These are phyloP conservation scores for Ladona fulva DNA, from an alignment of 1,140 invertebrate genomes.

Conservation along the genomic window DNA sequence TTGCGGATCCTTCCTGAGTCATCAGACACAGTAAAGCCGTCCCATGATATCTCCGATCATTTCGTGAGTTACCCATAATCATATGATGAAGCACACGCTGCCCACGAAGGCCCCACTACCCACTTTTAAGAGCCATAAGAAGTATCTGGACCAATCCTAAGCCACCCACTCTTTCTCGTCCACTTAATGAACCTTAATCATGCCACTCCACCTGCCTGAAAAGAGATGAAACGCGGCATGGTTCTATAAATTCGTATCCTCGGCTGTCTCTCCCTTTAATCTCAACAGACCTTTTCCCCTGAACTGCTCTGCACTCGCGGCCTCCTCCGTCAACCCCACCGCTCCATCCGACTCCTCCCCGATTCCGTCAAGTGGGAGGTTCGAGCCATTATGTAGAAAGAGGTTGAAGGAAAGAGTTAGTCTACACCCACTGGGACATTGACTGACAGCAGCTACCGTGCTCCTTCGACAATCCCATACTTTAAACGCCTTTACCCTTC, in stretches of 20 bases:
- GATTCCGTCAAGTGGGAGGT: neutral
- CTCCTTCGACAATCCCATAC: neutral
- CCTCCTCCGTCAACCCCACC: no score
- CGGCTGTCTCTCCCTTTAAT: neutral
- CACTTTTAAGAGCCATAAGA: no score
- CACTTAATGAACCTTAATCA: neutral
- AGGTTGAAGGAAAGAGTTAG: neutral
- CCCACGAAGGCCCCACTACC: no score
- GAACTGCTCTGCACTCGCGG: no score
- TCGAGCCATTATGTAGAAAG: neutral
- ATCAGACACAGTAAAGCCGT: no score
- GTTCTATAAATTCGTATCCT: conserved; percentile 1
- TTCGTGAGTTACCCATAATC: no score
- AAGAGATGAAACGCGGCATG: neutral
- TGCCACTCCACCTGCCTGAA: neutral
- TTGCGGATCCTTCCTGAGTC: no score
- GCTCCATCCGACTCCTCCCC: neutral
- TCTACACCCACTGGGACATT: neutral
- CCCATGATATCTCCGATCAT: no score
- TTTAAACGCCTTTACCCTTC: neutral
- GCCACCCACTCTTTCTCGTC: neutral
- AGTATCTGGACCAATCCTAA: no score
- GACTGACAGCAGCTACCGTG: conserved; percentile 1
- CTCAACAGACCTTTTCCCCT: neutral
- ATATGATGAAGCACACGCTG: no score